A percentile compares a stretch with the other conserved stretches of the same genome.
These are phyloP conservation scores for Naja naja DNA, from an alignment of 2,113 vertebrate genomes.

Conservation along the genomic window DNA sequence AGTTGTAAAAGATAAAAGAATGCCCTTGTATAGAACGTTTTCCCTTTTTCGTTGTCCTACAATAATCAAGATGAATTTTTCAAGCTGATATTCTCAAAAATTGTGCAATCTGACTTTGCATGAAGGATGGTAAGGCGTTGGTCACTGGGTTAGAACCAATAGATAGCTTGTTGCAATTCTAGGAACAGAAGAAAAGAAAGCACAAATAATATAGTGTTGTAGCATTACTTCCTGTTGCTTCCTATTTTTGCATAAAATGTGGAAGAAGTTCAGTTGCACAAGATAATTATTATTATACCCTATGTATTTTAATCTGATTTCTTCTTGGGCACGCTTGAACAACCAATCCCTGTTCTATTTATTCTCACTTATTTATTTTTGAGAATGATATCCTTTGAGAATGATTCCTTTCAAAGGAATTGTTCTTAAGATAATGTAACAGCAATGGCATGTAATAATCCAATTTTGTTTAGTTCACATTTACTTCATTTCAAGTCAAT, in stretches of 20 bases:
- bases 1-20: background rate
- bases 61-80: background rate
- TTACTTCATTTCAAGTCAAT: background rate
- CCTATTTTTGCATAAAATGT: background rate
- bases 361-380: constrained; percentile 1
- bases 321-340: background rate
- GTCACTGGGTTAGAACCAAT: background rate
- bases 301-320: background rate
- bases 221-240: background rate
- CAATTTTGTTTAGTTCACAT: background rate
- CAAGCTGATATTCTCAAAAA: background rate
- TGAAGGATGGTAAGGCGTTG: background rate
- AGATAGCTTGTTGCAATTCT: background rate
- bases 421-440: background rate
- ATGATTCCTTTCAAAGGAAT: background rate
- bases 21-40: background rate
- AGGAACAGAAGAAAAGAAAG: background rate
- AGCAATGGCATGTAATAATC: background rate
- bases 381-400: background rate
- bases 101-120: background rate
- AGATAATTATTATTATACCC: background rate
- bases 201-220: no score
- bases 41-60: background rate
- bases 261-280: background rate
- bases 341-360: background rate